Evolutionary conservation across 1,140 invertebrate genomes (phyloP), one percentile per base, ranked within the genome.

Genomic region (Leptinotarsa texana): DNA sequence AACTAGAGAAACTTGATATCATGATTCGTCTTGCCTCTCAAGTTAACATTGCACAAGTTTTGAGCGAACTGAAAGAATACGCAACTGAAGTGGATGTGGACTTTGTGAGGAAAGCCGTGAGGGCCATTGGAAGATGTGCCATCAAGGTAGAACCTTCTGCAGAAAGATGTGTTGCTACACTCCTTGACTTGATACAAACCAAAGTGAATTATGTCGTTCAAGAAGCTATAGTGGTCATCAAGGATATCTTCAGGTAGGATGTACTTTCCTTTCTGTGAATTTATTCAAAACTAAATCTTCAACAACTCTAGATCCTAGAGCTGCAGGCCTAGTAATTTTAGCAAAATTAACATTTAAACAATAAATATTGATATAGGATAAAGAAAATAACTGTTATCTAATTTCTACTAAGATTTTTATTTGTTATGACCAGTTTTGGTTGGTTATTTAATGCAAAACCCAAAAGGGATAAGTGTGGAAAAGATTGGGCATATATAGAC

Each of bases 11-110:
- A 85, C 84, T 99, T 81, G 98, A 99, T 84, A 99, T 99, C 69
- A 99, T 99, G 98, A 99, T 99, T 80, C 91, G 98, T 42, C 87
- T 99, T 71, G 98, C 98, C 11, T 98, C 97, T 67, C 97, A 99
- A 86, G 93, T 95, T 3, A 99, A 99, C 85, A 99, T 99, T 81
- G 95, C 96, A 2, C 98, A 99, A 87, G 98, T 99, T 67, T 89
- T 99, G 1, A 98, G 97, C 22, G 98, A 99, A 87, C 87, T 99
- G 4, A 99, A 99, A 87, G 98, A 99, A 88, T 99, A 98, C 85
- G 98, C 98, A 6, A 99, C 98, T 1, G 98, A 99, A 86, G 98
- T 99, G 22, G 98, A 99, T 86, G 98, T 99, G n/a, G 98, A 99
- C 88, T 99, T 99, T 88, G 98, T 99, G 1, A 91, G 98, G 48